Conservation (phyloP, 92 coral and sea anemone species). For the Epizoanthus rinbou region DNA sequence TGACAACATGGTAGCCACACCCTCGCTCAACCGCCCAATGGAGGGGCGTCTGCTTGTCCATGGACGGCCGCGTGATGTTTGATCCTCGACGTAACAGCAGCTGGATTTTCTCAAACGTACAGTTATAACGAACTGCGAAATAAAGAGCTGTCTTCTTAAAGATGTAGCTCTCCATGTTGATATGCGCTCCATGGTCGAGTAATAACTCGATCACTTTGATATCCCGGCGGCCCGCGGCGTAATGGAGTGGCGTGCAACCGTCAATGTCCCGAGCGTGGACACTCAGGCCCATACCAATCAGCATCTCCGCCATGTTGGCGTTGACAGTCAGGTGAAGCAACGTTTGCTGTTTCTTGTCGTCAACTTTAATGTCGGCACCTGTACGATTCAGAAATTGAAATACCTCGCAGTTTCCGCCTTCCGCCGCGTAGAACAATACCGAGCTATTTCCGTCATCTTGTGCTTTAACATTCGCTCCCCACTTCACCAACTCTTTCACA, state of each 20-base stretch:
- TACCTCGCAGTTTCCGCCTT: slow-evolving; percentile 32
- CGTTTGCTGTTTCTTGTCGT: slow-evolving; percentile 35
- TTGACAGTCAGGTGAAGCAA: slow-evolving; percentile 36
- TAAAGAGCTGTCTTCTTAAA: slow-evolving; percentile 44
- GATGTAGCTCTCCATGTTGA: slow-evolving; percentile 37
- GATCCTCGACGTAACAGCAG: slow-evolving; percentile 34
- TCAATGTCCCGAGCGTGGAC: slow-evolving; percentile 30
- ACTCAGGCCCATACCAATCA: slow-evolving; percentile 27
- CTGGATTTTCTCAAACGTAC: slow-evolving; percentile 28
- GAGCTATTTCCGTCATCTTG: slow-evolving; percentile 34
- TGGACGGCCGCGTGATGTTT: slow-evolving; percentile 8
- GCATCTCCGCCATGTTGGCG: slow-evolving; percentile 30
- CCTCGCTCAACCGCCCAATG: slow-evolving; percentile 43
- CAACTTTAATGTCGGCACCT: slow-evolving; percentile 40
- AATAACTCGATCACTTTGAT: slow-evolving; percentile 22
- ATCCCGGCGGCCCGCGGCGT: slow-evolving; percentile 38
- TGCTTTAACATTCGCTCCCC: slow-evolving; percentile 40
- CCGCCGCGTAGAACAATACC: slow-evolving; percentile 37
- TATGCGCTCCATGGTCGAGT: slow-evolving; percentile 35
- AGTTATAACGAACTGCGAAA: slow-evolving; percentile 37
- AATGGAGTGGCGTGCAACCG: slow-evolving; percentile 36
- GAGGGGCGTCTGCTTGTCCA: slow-evolving; percentile 44
- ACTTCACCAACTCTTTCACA: slow-evolving; percentile 12
- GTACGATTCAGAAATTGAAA: slow-evolving; percentile 21
- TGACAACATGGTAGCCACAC: slow-evolving; percentile 28